Evolutionary conservation across 2,113 vertebrate species (phyloP).

Genomic region (Vulpes vulpes): DNA sequence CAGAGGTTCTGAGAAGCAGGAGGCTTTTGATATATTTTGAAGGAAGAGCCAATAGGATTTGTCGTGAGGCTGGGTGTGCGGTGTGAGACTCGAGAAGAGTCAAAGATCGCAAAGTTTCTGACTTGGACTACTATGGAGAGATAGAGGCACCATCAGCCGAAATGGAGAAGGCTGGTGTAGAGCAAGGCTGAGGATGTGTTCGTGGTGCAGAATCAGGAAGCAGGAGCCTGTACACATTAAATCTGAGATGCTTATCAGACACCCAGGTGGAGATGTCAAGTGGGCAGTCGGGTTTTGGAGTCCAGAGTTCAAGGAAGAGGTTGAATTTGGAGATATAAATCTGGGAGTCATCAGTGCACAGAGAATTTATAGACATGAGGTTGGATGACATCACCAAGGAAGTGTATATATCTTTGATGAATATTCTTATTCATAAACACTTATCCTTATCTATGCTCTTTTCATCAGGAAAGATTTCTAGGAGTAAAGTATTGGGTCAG

Average conservation of each 20-base stretch:
- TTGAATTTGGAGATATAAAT: background rate
- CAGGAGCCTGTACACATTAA: background rate
- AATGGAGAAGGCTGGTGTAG: background rate
- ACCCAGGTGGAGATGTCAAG: background rate
- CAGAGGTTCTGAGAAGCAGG: background rate
- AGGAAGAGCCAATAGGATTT: background rate
- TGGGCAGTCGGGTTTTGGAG: background rate
- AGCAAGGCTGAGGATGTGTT: background rate
- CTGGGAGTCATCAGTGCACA: background rate
- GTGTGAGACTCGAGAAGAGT: background rate
- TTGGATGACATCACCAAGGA: background rate
- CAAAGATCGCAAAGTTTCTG: background rate
- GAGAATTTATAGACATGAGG: background rate
- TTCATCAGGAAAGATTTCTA: background rate
- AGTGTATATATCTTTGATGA: background rate
- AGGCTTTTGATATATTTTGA: background rate
- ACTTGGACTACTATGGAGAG: background rate
- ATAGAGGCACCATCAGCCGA: background rate
- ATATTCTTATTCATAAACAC: background rate
- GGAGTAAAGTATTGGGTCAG: background rate
- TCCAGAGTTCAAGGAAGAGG: conserved; percentile 30
- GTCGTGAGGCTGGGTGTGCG: background rate
- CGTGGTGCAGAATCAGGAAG: background rate
- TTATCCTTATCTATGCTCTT: background rate
- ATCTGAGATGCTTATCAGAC: background rate